Evolutionary conservation across 2,797 vertebrate species (phyloP), one percentile per base, ranked within the genome.

Genomic region (Danio aesculapii): DNA sequence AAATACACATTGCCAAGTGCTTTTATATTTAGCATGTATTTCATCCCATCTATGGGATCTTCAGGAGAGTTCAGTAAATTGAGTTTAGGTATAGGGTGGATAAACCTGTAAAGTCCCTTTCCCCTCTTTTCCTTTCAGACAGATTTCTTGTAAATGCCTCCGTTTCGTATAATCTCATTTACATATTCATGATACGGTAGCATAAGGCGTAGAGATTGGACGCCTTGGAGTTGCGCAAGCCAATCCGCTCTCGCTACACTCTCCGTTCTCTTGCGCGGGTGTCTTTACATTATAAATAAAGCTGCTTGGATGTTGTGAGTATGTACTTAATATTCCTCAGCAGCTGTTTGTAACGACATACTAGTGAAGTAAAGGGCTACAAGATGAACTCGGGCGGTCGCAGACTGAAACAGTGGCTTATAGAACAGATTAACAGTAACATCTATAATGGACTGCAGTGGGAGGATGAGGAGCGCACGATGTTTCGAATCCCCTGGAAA

Each of bases 401-500:
- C 14, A 92, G 98, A 8, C 95, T 99, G 13, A 96, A 98, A 83
- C 98, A 99, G 92, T 99, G 98, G 98, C 93, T 99, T 79, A 93
- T 99, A 0, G 98, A 99, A 87, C 98, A 99, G 88, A 98, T 99
- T 0, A 96, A 98, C 81, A 99, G 98, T 2, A 90, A 59, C 5
- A 89, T 94, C 83, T 99, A 99, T 85, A 92, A 95, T 0, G 98
- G 98, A 0, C 94, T 99, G 50, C 92, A 96, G 77, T 99, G 98
- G 98, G 98, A 99, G 77, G 97, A 96, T 1, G 97, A 98, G 0
- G 94, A 90, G 70, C 95, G 92, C 82, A 95, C 89, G 44, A 96
- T 98, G 95, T 99, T 99, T 90, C 94, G 98, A 39, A 99, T 99
- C 87, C 98, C 98, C 0, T 99, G 98, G 98, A 99, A 99, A 84